Base-by-base conservation (phyloP, 2,888 invertebrate species). In the Netelia fuscicornis region DNA sequence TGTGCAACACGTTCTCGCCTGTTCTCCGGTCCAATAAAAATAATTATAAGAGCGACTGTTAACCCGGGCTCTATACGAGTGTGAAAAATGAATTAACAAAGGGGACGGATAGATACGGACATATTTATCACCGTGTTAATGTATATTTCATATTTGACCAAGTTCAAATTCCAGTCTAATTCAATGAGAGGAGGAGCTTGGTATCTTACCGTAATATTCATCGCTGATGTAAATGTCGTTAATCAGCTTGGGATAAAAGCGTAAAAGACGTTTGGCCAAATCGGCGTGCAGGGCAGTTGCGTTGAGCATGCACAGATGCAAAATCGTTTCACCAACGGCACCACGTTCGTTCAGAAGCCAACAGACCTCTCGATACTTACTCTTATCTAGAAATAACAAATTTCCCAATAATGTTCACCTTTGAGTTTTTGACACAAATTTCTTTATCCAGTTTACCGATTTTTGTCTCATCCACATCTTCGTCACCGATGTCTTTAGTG, bases 191-290 rank as follows among this genome's bases (percentile, higher is more conserved):
- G 2, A 13, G 48, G 48, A 48, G 48, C 48, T 48, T 11, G 48
- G 13, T 10, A 48, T 87, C 91, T 91, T 94, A 98, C 98, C 99
- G 92, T 98, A 99, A 93, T 99, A 99, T 94, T 99, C 99, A 91
- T 99, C 99, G 70, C 97, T 97, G 94, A 98, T 97, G 94, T 99
- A 99, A 89, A 98, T 97, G 92, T 99, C 99, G 92, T 98, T 97
- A 90, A 99, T 98, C 23, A 99, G 95, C 92, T 98, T 98, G 0
- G 99, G 99, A 94, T 98, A 99, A 92, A 98, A 97, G 71, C 97
- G 95, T 8, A 99, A 94, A 37, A 99, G 95, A 81, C 99, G 95
- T 94, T 99, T 99, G 0, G 98, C 99, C 76, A 99, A 95, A 92
- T 99, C 99, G 0, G 98, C 98, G 92, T 99, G 97, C 65, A 98